Evolutionary conservation across 2,888 invertebrate genomes (phyloP), one percentile per base, ranked within the genome.

Genomic region (Steromphala cineraria): DNA sequence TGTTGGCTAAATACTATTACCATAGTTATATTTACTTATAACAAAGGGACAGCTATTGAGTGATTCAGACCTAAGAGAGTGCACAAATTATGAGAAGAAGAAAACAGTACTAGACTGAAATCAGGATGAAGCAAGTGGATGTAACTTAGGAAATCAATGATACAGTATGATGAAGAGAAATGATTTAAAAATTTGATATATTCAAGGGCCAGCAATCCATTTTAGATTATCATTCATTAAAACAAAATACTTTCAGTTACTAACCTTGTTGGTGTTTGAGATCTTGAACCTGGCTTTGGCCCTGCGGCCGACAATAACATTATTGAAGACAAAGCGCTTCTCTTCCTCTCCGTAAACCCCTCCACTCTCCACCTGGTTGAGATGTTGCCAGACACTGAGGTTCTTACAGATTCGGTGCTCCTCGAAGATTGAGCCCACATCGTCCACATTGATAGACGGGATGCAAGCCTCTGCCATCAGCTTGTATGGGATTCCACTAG

Each of bases 341-440:
- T 93, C 93, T 62, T 91, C 92, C 82, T 93, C 92, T 5, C 92
- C 93, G 85, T 91, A 94, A 8, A 93, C 90, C 13, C 94, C 93
- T n/a, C 92, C 92, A 80, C 89, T 87, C 71, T 90, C 90, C 36
- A 84, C 75, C 82, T 89, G 86, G 81, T 90, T 88, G 36, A 86
- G 84, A 79, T 90, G 90, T 80, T 92, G 92, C 91, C 91, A 92
- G 10, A 91, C 85, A 71, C 88, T 91, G 67, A 93, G 90, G 82
- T 92, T 93, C 83, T 91, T 91, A 83, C 91, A 92, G 78, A 94
- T 88, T 74, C 92, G 87, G 82, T 94, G 94, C 87, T 94, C 94
- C 85, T 94, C 94, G 88, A 94, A 94, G 79, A 94, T 93, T 24
- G 90, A 86, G 40, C 92, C 92, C 53, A 92, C 84, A 76, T 93